These are phyloP conservation scores for Hirundichthys speculiger DNA, from an alignment of 2,113 vertebrate species.

Conservation along the genomic window DNA sequence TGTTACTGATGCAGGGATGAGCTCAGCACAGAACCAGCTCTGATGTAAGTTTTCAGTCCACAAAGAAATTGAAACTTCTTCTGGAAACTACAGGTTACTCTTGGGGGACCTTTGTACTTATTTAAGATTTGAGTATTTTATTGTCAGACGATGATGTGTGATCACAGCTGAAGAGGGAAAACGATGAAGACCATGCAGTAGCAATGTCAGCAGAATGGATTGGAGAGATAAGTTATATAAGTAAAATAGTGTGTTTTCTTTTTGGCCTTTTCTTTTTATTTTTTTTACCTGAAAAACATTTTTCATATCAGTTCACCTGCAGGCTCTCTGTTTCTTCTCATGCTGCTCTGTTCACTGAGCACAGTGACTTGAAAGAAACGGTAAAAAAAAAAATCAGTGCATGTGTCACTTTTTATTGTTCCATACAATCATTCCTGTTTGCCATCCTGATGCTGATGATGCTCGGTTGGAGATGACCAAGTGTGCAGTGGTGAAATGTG, in stretches of 20 bases:
- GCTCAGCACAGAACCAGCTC: not conserved
- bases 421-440: slow-evolving; percentile 35
- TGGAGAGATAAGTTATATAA: slow-evolving; percentile 23
- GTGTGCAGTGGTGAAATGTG: too few species aligned
- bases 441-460: slow-evolving; percentile 2
- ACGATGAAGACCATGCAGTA: slow-evolving; percentile 25
- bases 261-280: slow-evolving; percentile 48
- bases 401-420: slow-evolving; percentile 62
- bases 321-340: slow-evolving; percentile 16
- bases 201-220: slow-evolving; percentile 28
- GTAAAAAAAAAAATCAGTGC: slow-evolving; percentile 30
- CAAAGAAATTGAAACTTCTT: slow-evolving; percentile 12
- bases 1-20: slow-evolving; percentile 7
- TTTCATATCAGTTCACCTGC: slow-evolving; percentile 23
- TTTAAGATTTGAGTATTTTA: slow-evolving; percentile 21
- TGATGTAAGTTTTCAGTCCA: slow-evolving; percentile 12
- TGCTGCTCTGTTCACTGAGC: slow-evolving; percentile 27
- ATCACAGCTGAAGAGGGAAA: slow-evolving; percentile 14
- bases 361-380: slow-evolving; percentile 2
- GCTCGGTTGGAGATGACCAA: too few species aligned
- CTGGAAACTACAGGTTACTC: too few species aligned
- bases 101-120: not conserved
- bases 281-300: slow-evolving; percentile 48
- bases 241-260: slow-evolving; percentile 43
- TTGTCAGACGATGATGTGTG: not conserved